A percentile compares a stretch with the other conserved stretches of the same genome.
Conservation (phyloP, 2,113 vertebrate species). For the Castor canadensis region DNA sequence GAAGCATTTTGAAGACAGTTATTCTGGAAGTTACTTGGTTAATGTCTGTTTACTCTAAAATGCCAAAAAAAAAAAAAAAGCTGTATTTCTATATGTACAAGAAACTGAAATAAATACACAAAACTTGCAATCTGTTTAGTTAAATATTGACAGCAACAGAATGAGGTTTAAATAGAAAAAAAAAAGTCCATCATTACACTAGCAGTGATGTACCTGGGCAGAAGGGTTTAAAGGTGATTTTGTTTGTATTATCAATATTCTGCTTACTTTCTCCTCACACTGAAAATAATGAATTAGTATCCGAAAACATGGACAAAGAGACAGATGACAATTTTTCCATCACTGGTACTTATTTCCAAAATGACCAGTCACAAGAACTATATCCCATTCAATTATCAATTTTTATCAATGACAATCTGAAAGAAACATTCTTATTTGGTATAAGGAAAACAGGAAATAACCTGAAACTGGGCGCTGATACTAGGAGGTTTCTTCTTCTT, state of each 20-base stretch:
- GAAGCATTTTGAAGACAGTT: too few species aligned
- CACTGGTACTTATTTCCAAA: neutral
- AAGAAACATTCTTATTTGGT: neutral
- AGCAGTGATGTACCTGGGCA: too few species aligned
- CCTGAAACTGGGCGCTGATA: constrained; percentile 99
- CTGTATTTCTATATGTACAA: neutral
- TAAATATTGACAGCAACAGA: too few species aligned
- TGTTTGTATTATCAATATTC: neutral
- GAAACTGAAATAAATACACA: constrained; percentile 29
- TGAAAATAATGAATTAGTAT: neutral
- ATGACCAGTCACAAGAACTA: neutral
- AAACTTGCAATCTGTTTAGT: too few species aligned
- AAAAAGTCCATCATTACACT: too few species aligned
- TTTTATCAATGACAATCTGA: neutral
- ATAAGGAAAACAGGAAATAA: constrained; percentile 73
- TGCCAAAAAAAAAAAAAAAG: too few species aligned
- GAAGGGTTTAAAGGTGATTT: too few species aligned
- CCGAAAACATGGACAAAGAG: neutral
- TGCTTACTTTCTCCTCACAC: neutral
- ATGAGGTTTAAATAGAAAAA: too few species aligned
- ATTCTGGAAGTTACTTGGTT: too few species aligned
- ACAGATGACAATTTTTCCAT: neutral
- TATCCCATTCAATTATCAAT: neutral
- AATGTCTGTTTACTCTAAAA: too few species aligned
- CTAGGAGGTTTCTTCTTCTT: constrained; percentile 99